These are phyloP conservation scores for Sceloporus tristichus DNA, from an alignment of 2,113 vertebrate genomes.

Conservation along the genomic window DNA sequence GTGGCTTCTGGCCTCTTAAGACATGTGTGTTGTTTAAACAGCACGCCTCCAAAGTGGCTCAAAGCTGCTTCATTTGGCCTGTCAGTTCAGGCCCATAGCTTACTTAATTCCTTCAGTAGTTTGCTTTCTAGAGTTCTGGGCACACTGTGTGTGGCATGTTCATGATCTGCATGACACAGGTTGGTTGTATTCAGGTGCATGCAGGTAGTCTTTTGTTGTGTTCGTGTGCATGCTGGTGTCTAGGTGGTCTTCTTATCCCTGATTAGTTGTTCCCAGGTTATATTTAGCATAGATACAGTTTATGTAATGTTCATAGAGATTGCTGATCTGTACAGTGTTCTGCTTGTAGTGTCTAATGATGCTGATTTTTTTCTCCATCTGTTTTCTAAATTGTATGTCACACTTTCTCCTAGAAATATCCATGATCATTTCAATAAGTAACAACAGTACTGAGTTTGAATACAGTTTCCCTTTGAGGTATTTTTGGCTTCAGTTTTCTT, in stretches of 20 bases:
- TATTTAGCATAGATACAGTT: too few species aligned
- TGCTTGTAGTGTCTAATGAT: not conserved
- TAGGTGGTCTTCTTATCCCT: not conserved
- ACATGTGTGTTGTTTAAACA: too few species aligned
- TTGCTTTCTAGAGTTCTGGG: not conserved
- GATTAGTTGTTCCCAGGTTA: too few species aligned
- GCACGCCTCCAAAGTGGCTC: too few species aligned
- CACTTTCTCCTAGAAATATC: not conserved
- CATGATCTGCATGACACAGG: not conserved
- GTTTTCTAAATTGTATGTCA: not conserved
- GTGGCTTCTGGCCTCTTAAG: too few species aligned
- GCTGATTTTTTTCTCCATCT: not conserved
- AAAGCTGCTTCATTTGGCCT: too few species aligned
- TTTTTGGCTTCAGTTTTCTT: not conserved
- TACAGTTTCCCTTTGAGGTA: not conserved
- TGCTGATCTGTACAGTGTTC: too few species aligned
- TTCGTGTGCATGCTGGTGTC: not conserved
- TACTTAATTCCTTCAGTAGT: not conserved
- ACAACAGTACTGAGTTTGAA: not conserved
- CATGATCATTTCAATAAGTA: not conserved
- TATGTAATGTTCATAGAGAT: too few species aligned
- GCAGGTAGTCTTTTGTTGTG: not conserved
- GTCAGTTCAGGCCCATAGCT: too few species aligned
- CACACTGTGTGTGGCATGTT: not conserved
- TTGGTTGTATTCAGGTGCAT: not conserved